A percentile compares a stretch with the other conserved stretches of the same genome.
Evolutionary conservation across 2,888 invertebrate species (phyloP).

Genomic region (Caenorhabditis sinica): DNA sequence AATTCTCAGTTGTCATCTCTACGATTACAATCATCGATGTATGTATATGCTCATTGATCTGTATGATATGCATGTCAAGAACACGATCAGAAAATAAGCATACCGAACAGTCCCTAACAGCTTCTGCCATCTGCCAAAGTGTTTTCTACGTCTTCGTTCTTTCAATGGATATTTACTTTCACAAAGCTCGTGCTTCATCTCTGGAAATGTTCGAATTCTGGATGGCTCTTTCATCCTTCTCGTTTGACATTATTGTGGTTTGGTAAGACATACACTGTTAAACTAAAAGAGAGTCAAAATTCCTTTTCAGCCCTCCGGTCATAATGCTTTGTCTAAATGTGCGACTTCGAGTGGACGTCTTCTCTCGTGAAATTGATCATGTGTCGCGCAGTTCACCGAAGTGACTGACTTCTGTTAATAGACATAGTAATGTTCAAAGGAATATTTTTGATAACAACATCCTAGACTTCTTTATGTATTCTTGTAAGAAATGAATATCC

Average conservation of each 20-base stretch:
- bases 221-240: constrained; percentile 31
- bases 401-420: not conserved
- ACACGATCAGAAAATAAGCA: constrained; percentile 28
- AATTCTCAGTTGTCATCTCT: constrained; percentile 36
- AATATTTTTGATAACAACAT: no score
- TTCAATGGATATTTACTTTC: constrained; percentile 29
- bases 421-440: no score
- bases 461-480: not conserved
- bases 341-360: constrained; percentile 34
- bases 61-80: constrained; percentile 37
- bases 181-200: constrained; percentile 11
- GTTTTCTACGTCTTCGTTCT: constrained; percentile 40
- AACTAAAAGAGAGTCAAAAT: not conserved
- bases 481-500: not conserved
- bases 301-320: constrained; percentile 40
- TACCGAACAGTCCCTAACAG: constrained; percentile 39
- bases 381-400: constrained; percentile 4
- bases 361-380: not conserved
- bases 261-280: constrained; percentile 3
- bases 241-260: constrained; percentile 42
- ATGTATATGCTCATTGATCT: constrained; percentile 23
- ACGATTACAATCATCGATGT: constrained; percentile 7
- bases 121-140: constrained; percentile 37
- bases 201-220: constrained; percentile 40
- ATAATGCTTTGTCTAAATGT: constrained; percentile 50